Evolutionary conservation across 2,888 invertebrate genomes (phyloP).

Genomic region (Antitype chi): DNA sequence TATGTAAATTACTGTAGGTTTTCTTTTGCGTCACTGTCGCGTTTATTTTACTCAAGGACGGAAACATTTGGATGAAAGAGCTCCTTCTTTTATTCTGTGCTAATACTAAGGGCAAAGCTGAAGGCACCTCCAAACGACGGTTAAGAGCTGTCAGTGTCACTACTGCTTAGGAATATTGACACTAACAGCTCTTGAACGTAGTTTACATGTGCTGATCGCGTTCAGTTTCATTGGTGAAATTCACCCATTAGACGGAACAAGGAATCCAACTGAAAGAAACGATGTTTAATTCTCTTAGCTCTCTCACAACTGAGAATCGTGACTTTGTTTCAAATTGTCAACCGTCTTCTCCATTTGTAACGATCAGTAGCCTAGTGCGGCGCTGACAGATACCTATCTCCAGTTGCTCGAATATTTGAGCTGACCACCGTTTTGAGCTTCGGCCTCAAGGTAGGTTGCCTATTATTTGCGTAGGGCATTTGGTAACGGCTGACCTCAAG

Average conservation of each 20-base stretch:
- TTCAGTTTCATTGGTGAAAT: no score
- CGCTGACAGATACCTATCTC: background rate
- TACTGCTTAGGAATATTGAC: no score
- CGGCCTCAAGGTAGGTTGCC: background rate
- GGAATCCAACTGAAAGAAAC: background rate
- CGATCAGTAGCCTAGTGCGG: background rate
- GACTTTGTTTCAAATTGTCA: background rate
- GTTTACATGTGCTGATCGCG: no score
- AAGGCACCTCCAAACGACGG: no score
- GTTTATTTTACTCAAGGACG: background rate
- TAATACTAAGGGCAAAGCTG: no score
- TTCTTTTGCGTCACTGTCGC: conserved; percentile 18
- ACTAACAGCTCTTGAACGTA: no score
- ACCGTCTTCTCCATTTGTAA: background rate
- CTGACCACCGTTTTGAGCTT: background rate
- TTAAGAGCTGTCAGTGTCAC: no score
- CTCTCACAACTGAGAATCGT: background rate
- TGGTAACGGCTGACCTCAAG: no score
- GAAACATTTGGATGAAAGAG: background rate
- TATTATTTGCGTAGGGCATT: no score
- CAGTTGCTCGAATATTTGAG: background rate
- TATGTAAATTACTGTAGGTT: conserved; percentile 21
- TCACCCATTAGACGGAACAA: background rate
- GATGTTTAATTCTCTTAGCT: background rate
- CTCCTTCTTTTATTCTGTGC: background rate